Evolutionary conservation across 92 coral and sea anemone species (phyloP), one percentile per base, ranked within the genome.

Genomic region (Diadumene lineata): DNA sequence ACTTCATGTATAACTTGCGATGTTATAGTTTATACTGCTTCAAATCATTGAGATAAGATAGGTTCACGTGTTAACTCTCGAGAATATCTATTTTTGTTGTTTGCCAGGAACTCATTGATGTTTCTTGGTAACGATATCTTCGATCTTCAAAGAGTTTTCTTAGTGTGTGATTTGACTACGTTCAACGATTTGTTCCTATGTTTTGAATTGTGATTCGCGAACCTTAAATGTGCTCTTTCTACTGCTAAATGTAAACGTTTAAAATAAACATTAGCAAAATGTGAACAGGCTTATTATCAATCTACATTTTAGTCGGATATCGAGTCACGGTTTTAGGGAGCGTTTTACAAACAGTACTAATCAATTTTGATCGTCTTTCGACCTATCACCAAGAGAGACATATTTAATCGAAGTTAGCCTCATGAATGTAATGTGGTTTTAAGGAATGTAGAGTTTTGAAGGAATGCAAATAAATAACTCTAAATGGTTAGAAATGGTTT

Each of bases 381-480:
- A 38, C 48, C 48, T 38, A 62, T 62, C 68, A 21, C 68, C 18
- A 27, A 62, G 38, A 62, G 21, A 19, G 68, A 62, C 68, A 62
- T 62, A 30, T 62, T 62, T 26, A 62, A 62, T 62, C 68, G 21
- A 23, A 19, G 68, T 43, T 28, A 7, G n/a, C 38, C 15, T 38
- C 48, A 30, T 1, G 7, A 43, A 62, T 62, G 24, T 26, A 21
- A 28, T 74, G 79, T 74, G 79, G 79, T 74, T 0, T 38, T 18
- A 6, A 62, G 70, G 79, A 74, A 74, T 74, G 69, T 31, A 19
- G 51, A 50, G 62, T 74, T 62, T 62, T 43, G 60, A 62, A 74
- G 79, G 79, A 74, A 74, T 74, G 69, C 48, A 67, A 43, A 67
- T 48, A 21, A 43, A 28, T 43, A 43, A 30, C 7, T 67, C 72